Evolutionary conservation across 1,140 invertebrate species (phyloP).

Genomic region (Eriosoma lanigerum): DNA sequence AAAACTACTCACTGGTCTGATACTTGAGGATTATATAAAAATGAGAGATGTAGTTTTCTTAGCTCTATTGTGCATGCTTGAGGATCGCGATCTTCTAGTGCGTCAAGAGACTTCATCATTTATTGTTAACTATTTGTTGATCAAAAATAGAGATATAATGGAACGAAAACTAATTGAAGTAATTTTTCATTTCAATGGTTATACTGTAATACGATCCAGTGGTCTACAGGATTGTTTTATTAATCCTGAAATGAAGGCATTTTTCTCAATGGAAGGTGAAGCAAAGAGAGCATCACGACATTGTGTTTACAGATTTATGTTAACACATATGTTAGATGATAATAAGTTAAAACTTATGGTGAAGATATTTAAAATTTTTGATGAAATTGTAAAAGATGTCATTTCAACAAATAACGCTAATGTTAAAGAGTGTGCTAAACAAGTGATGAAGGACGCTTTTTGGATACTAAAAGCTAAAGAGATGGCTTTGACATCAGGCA

Average conservation of each 20-base stretch:
- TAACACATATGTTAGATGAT: conserved; percentile 42
- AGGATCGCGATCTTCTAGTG: conserved; percentile 24
- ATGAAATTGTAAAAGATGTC: conserved; percentile 1
- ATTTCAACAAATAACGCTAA: neutral
- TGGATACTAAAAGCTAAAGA: conserved; percentile 47
- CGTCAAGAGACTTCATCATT: conserved; percentile 44
- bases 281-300: conserved; percentile 37
- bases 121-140: conserved; percentile 41
- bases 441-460: conserved; percentile 42
- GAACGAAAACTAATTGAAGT: conserved; percentile 40
- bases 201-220: conserved; percentile 10
- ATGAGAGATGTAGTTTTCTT: conserved; percentile 38
- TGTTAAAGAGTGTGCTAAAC: neutral
- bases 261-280: conserved; percentile 45
- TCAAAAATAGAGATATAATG: conserved; percentile 46
- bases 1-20: conserved; percentile 37
- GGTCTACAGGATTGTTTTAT: conserved; percentile 35
- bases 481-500: conserved; percentile 40
- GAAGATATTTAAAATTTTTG: conserved; percentile 36
- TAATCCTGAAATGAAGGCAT: conserved; percentile 19
- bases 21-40: conserved; percentile 44
- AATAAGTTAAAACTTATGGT: conserved; percentile 40
- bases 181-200: conserved; percentile 48
- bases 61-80: conserved; percentile 43
- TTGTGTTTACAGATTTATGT: conserved; percentile 49